Evolutionary conservation across 2,888 invertebrate genomes (phyloP), one percentile per base, ranked within the genome.

Genomic region (Andrena bucephala): DNA sequence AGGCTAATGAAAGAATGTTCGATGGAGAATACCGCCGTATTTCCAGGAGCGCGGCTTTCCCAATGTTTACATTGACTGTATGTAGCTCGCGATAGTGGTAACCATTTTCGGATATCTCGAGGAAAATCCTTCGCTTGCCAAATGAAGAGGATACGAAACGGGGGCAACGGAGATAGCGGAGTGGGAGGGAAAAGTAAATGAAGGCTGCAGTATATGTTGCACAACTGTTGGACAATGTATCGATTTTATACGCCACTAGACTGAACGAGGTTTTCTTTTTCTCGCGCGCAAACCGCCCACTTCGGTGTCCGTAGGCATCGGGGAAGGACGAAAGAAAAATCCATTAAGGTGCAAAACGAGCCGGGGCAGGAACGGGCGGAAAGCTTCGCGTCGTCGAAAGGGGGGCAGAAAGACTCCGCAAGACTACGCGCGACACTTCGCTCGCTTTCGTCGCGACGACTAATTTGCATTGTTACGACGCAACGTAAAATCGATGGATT

Each of bases 161-260:
- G 29, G 10, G 5, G 31, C 5, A 3, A 1, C 42, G 57, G 59
- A 70, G 20, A 33, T 20, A 10, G n/a, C n/a, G 13, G 60, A 27
- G n/a, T 48, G 20, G 57, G n/a, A 27, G 5, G 31, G 60, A 72
- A 48, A 31, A 52, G 60, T 80, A 54, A 71, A 80, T 72, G 29
- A 65, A 20, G 50, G 80, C 31, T 80, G 63, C 59, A 48, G 63
- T 66, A 48, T 70, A 57, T 27, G 70, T 73, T 52, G 69, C 67
- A 63, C 68, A 54, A 83, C 76, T 68, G 67, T 69, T 66, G 76
- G 75, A 68, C 77, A 67, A 80, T 31, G 74, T 60, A 83, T 74
- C 84, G 77, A 84, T 85, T 79, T 76, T 85, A 71, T 31, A 68
- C 71, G 16, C 24, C 54, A 36, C 50, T 50, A 63, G 29, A 36